Percentiles rank a stretch among this genome's conserved stretches.
phyloP scores from a whole-genome alignment of 2,888 invertebrate genomes.

The Lepeophtheirus nordmannii region DNA sequence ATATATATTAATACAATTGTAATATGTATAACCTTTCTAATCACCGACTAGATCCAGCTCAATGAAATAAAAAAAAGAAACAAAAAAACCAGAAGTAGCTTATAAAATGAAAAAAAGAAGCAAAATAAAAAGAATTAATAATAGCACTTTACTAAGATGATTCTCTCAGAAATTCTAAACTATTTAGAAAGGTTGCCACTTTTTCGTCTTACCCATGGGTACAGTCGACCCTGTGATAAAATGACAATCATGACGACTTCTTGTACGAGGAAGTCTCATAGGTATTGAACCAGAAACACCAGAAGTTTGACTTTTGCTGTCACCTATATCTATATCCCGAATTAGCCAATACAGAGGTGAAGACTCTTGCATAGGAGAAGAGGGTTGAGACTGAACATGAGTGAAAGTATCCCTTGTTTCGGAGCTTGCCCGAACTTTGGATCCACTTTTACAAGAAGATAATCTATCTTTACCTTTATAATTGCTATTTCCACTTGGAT shows the following conservation, averaged over 20 bases:
- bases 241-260: constrained; percentile 22
- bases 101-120: not conserved
- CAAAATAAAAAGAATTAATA: not conserved
- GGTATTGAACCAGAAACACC: not conserved
- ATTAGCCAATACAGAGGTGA: constrained; percentile 19
- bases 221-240: constrained; percentile 18
- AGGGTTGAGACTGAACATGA: constrained; percentile 5
- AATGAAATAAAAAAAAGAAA: too few species aligned
- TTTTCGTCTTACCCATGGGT: constrained; percentile 12
- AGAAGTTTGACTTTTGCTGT: not conserved
- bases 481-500: not conserved
- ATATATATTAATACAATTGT: too few species aligned
- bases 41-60: too few species aligned
- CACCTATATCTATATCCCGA: constrained; percentile 24
- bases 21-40: too few species aligned
- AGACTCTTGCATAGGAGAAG: constrained; percentile 17
- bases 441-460: not conserved
- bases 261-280: constrained; percentile 17
- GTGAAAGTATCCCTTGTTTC: constrained; percentile 9
- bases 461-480: not conserved
- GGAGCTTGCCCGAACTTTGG: not conserved
- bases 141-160: not conserved
- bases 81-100: too few species aligned
- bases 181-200: too few species aligned
- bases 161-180: not conserved